phyloP scores from a whole-genome alignment of 2,113 vertebrate genomes.

The Gavia stellata region DNA sequence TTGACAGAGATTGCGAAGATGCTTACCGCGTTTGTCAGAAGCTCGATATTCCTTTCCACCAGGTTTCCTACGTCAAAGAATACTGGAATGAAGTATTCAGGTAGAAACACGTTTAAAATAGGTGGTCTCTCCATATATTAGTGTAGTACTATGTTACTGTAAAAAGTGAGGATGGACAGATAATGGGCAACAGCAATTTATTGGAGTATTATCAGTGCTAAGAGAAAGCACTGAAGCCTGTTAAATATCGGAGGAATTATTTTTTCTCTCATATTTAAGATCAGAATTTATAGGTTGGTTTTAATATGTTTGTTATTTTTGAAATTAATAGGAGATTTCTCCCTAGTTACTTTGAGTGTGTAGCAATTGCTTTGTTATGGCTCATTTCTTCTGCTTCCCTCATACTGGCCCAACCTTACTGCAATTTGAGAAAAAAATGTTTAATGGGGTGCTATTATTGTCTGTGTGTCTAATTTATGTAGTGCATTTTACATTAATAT shows the following conservation, averaged over 20 bases:
- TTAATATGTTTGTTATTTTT: neutral
- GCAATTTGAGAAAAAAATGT: neutral
- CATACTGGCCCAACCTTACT: neutral
- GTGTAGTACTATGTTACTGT: fast-evolving
- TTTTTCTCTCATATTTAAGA: neutral
- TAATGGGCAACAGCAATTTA: neutral
- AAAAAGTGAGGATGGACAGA: neutral
- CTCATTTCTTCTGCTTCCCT: neutral
- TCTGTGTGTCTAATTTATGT: fast-evolving
- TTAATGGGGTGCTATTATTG: neutral
- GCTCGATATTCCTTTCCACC: constrained; percentile 90
- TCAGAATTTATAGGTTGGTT: neutral
- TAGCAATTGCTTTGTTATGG: neutral
- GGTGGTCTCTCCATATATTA: fast-evolving
- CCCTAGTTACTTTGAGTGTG: neutral
- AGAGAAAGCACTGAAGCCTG: neutral
- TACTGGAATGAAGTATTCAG: constrained; percentile 97
- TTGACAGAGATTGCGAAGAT: constrained; percentile 90
- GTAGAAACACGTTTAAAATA: constrained; percentile 49
- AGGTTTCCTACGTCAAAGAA: constrained; percentile 92
- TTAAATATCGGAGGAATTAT: neutral
- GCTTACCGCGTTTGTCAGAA: constrained; percentile 84
- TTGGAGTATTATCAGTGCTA: neutral
- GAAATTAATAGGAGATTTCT: neutral
- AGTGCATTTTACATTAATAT: neutral